A percentile compares a stretch with the other conserved stretches of the same genome.
phyloP scores from a whole-genome alignment of 2,888 invertebrate genomes.

The Brenthis hecate region DNA sequence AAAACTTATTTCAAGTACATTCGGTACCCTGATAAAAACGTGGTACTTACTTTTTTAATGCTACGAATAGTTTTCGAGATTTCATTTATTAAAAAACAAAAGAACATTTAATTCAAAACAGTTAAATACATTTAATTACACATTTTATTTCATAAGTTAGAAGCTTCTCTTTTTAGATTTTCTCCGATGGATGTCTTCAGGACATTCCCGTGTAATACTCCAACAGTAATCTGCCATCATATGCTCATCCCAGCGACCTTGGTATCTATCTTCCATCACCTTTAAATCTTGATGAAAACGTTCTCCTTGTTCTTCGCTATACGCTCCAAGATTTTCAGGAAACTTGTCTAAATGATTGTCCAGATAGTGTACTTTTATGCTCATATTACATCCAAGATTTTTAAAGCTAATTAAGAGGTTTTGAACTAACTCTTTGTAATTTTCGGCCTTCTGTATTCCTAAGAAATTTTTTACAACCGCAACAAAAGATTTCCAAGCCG shows the following conservation, averaged over 20 bases:
- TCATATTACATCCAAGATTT: conserved; percentile 19
- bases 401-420: conserved; percentile 12
- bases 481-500: conserved; percentile 11
- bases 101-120: no score
- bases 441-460: conserved; percentile 11
- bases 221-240: neutral
- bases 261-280: neutral
- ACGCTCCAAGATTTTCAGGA: neutral
- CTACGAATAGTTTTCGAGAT: no score
- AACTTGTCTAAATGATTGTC: conserved; percentile 2
- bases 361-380: conserved; percentile 9
- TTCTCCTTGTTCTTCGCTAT: neutral
- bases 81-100: no score
- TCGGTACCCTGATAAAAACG: no score
- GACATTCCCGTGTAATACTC: conserved; percentile 1
- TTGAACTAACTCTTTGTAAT: conserved; percentile 14
- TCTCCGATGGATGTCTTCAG: conserved; percentile 3
- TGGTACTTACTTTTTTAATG: no score
- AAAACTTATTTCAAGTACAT: no score
- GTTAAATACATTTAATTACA: no score
- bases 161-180: conserved; percentile 1
- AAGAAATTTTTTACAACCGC: conserved; percentile 3
- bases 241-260: neutral
- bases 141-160: no score
- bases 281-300: neutral